These are phyloP conservation scores for Thripadectes ignobilis DNA, from an alignment of 2,797 vertebrate species.

Conservation along the genomic window DNA sequence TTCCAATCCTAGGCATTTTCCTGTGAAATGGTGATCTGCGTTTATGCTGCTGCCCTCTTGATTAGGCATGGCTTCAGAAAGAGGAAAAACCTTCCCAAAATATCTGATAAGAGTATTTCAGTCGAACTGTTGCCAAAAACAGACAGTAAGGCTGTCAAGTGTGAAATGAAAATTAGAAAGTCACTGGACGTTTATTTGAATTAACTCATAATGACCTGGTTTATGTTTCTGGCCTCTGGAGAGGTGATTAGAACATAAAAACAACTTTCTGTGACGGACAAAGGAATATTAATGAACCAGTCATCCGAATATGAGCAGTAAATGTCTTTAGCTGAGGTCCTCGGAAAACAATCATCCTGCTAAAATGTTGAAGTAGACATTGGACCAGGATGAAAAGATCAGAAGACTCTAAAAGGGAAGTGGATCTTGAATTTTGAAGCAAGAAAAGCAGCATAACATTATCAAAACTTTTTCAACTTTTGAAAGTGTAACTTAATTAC, in stretches of 20 bases:
- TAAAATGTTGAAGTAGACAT: not conserved
- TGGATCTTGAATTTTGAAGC: not conserved
- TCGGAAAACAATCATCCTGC: not conserved
- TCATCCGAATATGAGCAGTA: not conserved
- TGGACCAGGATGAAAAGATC: not conserved
- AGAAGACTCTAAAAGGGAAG: not conserved
- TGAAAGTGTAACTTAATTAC: not conserved
- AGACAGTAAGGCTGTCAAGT: not conserved
- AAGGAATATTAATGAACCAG: not conserved
- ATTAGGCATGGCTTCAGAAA: not conserved
- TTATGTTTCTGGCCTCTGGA: slow-evolving; percentile 25
- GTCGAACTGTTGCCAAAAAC: not conserved
- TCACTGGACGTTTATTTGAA: not conserved
- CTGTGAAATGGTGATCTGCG: not conserved
- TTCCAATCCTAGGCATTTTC: not conserved
- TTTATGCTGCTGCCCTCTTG: not conserved
- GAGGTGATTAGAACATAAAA: slow-evolving; percentile 24
- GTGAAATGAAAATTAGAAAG: slow-evolving; percentile 38
- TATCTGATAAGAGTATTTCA: not conserved
- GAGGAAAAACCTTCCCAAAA: not conserved
- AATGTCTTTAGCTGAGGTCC: not conserved
- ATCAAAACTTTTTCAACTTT: not conserved
- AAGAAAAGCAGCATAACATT: not conserved
- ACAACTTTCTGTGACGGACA: slow-evolving; percentile 31
- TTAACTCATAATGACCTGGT: slow-evolving; percentile 34